phyloP scores from a whole-genome alignment of 2,797 vertebrate genomes.

The Anabacerthia variegaticeps region DNA sequence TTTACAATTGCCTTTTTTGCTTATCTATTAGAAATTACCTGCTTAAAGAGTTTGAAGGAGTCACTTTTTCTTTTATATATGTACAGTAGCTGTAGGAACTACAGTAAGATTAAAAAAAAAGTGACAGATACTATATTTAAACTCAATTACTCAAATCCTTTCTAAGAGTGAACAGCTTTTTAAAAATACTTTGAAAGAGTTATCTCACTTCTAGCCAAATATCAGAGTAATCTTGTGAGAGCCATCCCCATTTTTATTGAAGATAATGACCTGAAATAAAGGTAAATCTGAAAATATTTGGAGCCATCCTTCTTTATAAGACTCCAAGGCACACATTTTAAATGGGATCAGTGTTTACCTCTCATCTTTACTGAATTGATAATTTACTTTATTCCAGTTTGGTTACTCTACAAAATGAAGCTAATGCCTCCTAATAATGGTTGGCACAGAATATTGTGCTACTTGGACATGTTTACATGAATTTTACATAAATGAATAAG shows the following conservation, averaged over 20 bases:
- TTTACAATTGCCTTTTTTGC: background rate
- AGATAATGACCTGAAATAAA: conserved; percentile 29
- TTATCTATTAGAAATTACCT: background rate
- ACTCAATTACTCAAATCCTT: background rate
- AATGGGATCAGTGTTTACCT: background rate
- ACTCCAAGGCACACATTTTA: background rate
- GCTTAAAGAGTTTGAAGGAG: background rate
- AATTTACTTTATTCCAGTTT: conserved; percentile 31
- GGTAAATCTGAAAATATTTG: background rate
- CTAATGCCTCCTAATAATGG: conserved; percentile 40
- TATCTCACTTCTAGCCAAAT: background rate
- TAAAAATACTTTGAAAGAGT: background rate
- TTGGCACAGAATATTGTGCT: background rate
- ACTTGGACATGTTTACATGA: conserved; percentile 24
- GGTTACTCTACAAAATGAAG: conserved; percentile 16
- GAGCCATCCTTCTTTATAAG: background rate
- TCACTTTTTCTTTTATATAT: background rate
- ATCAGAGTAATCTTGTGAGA: background rate
- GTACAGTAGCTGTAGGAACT: background rate
- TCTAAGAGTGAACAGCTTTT: background rate
- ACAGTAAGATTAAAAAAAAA: background rate
- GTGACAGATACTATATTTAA: background rate
- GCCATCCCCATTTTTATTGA: background rate
- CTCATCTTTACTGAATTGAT: background rate
- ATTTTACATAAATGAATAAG: conserved; percentile 45